These are phyloP conservation scores for Sparus aurata DNA, from an alignment of 2,797 vertebrate species.

Conservation along the genomic window DNA sequence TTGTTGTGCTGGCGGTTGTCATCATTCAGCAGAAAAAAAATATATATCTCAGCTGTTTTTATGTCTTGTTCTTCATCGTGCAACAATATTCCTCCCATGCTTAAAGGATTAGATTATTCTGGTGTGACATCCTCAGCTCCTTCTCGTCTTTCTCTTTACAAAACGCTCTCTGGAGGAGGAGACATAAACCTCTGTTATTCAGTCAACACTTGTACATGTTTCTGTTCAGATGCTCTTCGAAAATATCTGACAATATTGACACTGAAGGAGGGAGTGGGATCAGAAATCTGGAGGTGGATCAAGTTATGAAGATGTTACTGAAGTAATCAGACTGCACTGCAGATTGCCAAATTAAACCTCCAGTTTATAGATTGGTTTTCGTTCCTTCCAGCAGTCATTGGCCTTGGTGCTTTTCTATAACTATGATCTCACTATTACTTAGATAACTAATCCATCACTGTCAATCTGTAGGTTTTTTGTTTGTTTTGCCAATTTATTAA, in stretches of 20 bases:
- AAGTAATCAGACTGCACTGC: slow-evolving; percentile 27
- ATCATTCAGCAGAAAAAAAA: slow-evolving; percentile 49
- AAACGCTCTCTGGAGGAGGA: slow-evolving; percentile 63
- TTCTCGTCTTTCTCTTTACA: slow-evolving; percentile 53
- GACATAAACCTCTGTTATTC: slow-evolving; percentile 52
- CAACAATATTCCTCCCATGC: slow-evolving; percentile 61
- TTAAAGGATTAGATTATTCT: slow-evolving; percentile 76
- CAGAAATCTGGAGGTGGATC: slow-evolving; percentile 49
- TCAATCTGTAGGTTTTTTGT: not conserved
- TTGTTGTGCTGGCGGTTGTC: slow-evolving; percentile 65
- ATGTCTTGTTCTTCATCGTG: slow-evolving; percentile 62
- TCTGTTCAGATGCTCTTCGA: slow-evolving; percentile 57
- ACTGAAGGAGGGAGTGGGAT: slow-evolving; percentile 23
- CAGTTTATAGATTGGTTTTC: slow-evolving; percentile 38
- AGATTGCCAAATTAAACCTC: slow-evolving; percentile 26
- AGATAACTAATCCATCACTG: slow-evolving; percentile 14
- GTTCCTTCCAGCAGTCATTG: slow-evolving; percentile 18
- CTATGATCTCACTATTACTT: no score
- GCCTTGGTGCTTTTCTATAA: slow-evolving; percentile 5
- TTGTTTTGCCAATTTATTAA: not conserved
- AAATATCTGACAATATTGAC: slow-evolving; percentile 56
- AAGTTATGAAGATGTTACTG: slow-evolving; percentile 31
- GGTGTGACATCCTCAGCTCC: slow-evolving; percentile 62
- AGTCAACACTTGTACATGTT: slow-evolving; percentile 47
- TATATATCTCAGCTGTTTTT: slow-evolving; percentile 62